These are phyloP conservation scores for Eulithis prunata DNA, from an alignment of 2,888 invertebrate species.

Conservation along the genomic window DNA sequence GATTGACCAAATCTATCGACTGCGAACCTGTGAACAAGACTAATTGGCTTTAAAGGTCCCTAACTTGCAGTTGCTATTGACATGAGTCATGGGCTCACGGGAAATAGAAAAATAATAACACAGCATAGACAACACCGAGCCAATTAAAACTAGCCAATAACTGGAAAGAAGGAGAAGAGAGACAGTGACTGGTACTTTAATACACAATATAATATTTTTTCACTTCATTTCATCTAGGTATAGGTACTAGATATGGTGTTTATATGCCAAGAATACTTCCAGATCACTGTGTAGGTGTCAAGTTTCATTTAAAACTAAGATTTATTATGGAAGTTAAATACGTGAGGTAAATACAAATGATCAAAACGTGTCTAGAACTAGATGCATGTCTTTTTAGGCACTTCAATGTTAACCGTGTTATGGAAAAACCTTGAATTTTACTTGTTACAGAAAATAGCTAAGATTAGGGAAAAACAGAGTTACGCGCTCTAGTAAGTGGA, in stretches of 20 bases:
- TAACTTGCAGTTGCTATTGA: conserved; percentile 1
- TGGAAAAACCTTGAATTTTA: neutral
- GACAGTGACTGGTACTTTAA: no score
- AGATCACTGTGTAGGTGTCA: conserved; percentile 3
- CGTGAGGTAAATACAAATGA: conserved; percentile 36
- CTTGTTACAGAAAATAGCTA: neutral
- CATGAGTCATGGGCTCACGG: neutral
- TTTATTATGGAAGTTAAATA: conserved; percentile 31
- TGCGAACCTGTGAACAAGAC: conserved; percentile 51
- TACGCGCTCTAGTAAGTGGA: no score
- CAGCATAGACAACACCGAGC: no score
- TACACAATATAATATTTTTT: no score
- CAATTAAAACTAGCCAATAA: no score
- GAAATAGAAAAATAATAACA: neutral
- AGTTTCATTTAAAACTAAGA: conserved; percentile 27
- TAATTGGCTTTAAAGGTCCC: conserved; percentile 56
- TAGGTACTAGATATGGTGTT: neutral
- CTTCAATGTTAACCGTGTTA: neutral
- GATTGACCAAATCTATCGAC: conserved; percentile 42
- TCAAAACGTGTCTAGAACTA: conserved; percentile 18
- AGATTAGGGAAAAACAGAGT: no score
- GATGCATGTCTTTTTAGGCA: conserved; percentile 20
- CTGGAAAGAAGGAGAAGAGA: no score
- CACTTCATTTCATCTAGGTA: no score
- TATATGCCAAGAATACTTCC: no score